Conservation (phyloP, 2,888 invertebrate species). For the Chrysolina americana region DNA sequence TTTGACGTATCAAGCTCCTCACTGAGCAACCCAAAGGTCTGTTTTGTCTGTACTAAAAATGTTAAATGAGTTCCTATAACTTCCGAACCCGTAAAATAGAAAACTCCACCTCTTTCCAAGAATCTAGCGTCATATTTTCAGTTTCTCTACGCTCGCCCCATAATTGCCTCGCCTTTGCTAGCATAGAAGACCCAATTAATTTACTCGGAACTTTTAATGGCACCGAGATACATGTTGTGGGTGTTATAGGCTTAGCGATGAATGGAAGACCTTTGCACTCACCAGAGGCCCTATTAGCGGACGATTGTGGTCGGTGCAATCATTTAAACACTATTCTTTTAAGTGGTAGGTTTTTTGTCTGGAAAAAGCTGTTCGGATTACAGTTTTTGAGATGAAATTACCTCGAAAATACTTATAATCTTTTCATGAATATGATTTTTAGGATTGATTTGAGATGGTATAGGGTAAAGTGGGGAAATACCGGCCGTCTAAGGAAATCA, state of each 20-base stretch:
- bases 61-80: not conserved
- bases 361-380: not conserved
- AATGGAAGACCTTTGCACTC: slow-evolving; percentile 4
- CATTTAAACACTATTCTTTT: not conserved
- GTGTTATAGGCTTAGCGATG: slow-evolving; percentile 8
- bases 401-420: not conserved
- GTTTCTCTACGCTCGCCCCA: not conserved
- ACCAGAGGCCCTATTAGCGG: not conserved
- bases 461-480: no score
- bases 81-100: not conserved
- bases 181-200: slow-evolving; percentile 3
- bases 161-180: not conserved
- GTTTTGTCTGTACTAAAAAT: no score
- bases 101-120: not conserved
- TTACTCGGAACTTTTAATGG: not conserved
- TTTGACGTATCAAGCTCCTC: no score
- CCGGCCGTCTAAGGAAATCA: no score
- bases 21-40: no score
- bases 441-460: no score
- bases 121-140: not conserved
- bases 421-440: no score
- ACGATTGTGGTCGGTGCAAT: not conserved
- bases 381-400: not conserved
- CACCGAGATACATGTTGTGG: not conserved
- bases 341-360: not conserved